A percentile compares a stretch with the other conserved stretches of the same genome.
phyloP scores from a whole-genome alignment of 1,140 invertebrate species.

The Periplaneta americana region DNA sequence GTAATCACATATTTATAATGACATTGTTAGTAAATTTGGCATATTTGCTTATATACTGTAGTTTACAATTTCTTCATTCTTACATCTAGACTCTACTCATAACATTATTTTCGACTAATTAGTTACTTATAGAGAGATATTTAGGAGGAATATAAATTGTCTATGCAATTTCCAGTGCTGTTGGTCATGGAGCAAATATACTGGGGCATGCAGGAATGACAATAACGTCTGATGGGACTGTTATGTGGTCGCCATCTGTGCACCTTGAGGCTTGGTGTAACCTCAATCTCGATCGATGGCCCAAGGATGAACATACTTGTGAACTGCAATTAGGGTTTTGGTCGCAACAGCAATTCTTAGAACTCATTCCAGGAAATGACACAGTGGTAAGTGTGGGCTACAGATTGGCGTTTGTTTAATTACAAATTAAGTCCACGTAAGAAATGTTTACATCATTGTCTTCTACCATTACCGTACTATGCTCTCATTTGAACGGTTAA shows the following conservation, averaged over 20 bases:
- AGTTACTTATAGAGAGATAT: too few relatives aligned
- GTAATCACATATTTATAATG: too few relatives aligned
- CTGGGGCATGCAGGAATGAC: conserved; percentile 9
- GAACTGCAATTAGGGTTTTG: conserved; percentile 18
- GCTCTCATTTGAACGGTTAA: too few relatives aligned
- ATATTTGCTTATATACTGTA: too few relatives aligned
- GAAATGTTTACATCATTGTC: too few relatives aligned
- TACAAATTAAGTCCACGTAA: too few relatives aligned
- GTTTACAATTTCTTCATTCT: too few relatives aligned
- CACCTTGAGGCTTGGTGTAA: conserved; percentile 14
- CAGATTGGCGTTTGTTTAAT: background rate
- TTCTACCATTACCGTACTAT: too few relatives aligned
- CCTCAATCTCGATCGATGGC: conserved; percentile 18
- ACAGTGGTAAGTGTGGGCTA: conserved; percentile 8
- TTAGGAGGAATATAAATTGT: too few relatives aligned
- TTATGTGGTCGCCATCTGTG: conserved; percentile 10
- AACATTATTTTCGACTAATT: too few relatives aligned
- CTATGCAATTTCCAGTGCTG: conserved; percentile 20
- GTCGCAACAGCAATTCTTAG: conserved; percentile 4
- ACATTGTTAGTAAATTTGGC: too few relatives aligned
- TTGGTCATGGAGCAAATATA: background rate
- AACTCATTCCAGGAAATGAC: conserved; percentile 13
- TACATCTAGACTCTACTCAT: too few relatives aligned
- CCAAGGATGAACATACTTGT: conserved; percentile 18
- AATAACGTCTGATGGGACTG: conserved; percentile 8